Conservation (phyloP, 1,140 invertebrate genomes). For the Drosophila melanica region DNA sequence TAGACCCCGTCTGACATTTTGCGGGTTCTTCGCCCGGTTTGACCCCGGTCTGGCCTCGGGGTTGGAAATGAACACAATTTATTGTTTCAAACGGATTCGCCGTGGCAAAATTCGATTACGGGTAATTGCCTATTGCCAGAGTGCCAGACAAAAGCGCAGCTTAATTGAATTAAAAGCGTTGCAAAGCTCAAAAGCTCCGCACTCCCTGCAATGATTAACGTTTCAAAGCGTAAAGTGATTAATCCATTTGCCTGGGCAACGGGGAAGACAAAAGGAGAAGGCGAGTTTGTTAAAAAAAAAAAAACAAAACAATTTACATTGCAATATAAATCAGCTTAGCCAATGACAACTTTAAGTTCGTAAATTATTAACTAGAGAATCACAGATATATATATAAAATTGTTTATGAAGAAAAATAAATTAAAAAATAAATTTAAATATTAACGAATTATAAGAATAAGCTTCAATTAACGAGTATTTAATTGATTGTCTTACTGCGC, state of each 20-base stretch:
- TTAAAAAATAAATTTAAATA: no score
- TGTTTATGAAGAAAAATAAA: no score
- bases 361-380: no score
- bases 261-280: background rate
- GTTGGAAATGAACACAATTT: conserved; percentile 57
- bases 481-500: no score
- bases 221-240: conserved; percentile 67
- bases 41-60: background rate
- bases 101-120: conserved; percentile 71
- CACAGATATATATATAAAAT: no score
- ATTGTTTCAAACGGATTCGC: conserved; percentile 73
- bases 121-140: conserved; percentile 71
- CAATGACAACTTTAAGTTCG: no score
- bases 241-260: conserved; percentile 36
- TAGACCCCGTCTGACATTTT: conserved; percentile 17
- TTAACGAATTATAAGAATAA: no score
- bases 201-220: conserved; percentile 50
- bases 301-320: background rate
- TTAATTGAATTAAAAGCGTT: conserved; percentile 76
- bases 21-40: conserved; percentile 5
- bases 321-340: no score
- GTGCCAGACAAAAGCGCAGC: conserved; percentile 58
- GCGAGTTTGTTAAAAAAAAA: background rate
- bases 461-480: no score
- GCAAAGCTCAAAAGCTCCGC: conserved; percentile 58